Conservation (phyloP, 2,888 invertebrate genomes). For the Timema cristinae region DNA sequence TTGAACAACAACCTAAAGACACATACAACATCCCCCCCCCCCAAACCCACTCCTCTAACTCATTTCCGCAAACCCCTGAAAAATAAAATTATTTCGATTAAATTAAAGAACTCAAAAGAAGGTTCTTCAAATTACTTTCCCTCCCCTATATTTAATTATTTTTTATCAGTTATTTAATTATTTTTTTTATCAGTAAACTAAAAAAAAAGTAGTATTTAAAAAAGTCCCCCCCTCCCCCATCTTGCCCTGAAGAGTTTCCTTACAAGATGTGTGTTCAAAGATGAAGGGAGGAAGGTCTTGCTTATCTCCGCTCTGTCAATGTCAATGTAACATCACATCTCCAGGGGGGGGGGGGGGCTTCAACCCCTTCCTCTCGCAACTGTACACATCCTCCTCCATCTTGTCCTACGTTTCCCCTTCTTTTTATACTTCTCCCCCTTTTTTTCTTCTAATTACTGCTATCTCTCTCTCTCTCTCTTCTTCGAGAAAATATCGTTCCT, state of each 20-base stretch:
- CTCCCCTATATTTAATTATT: no score
- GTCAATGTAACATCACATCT: slow-evolving; percentile 13
- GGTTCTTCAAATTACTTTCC: no score
- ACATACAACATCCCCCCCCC: no score
- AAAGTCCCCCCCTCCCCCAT: not conserved
- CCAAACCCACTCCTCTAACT: no score
- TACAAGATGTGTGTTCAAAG: not conserved
- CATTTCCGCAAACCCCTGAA: no score
- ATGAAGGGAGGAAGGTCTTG: not conserved
- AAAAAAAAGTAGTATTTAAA: not conserved
- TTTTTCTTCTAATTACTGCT: not conserved
- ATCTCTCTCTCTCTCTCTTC: no score
- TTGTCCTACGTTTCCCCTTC: slow-evolving; percentile 1
- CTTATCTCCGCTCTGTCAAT: slow-evolving; percentile 16
- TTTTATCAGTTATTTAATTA: no score
- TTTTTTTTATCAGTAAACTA: no score
- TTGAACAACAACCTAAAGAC: no score
- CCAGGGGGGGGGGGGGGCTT: not conserved
- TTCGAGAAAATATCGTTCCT: no score
- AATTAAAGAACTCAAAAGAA: no score
- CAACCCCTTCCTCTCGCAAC: slow-evolving; percentile 6
- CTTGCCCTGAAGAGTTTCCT: not conserved
- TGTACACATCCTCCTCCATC: slow-evolving; percentile 13
- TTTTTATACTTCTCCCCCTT: not conserved
- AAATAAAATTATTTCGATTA: no score